A percentile compares a stretch with the other conserved stretches of the same genome.
These are phyloP conservation scores for Meteorus sp. DNA, from an alignment of 1,140 invertebrate species.

Conservation along the genomic window DNA sequence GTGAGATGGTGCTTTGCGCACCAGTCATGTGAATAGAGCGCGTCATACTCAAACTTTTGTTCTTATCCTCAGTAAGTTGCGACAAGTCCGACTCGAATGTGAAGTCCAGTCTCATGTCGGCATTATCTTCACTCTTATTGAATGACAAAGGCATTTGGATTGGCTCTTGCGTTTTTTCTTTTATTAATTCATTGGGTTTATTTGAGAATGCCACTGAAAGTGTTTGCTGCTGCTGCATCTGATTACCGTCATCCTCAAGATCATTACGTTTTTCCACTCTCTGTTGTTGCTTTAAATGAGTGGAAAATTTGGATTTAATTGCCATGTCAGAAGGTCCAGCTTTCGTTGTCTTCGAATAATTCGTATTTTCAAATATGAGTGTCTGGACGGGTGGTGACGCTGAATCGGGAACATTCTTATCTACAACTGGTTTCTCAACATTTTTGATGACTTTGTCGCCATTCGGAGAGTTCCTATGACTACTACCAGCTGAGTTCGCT, in stretches of 20 bases:
- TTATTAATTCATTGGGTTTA: slow-evolving; percentile 64
- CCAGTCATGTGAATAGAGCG: slow-evolving; percentile 66
- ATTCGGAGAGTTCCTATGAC: slow-evolving; percentile 61
- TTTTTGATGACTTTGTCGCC: slow-evolving; percentile 52
- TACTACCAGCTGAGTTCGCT: slow-evolving; percentile 52
- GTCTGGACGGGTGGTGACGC: slow-evolving; percentile 81
- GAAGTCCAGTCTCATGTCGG: slow-evolving; percentile 91
- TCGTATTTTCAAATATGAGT: slow-evolving; percentile 90
- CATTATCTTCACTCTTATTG: slow-evolving; percentile 73
- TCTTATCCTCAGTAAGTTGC: slow-evolving; percentile 77
- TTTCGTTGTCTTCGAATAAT: slow-evolving; percentile 67
- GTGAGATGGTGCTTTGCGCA: slow-evolving; percentile 66
- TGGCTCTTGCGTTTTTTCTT: slow-evolving; percentile 60
- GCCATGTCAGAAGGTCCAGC: slow-evolving; percentile 48
- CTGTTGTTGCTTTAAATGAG: slow-evolving; percentile 55
- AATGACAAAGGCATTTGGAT: slow-evolving; percentile 66
- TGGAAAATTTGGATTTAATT: slow-evolving; percentile 58
- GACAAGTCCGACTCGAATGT: slow-evolving; percentile 80
- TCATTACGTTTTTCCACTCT: slow-evolving; percentile 52
- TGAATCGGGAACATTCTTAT: slow-evolving; percentile 70
- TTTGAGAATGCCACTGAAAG: slow-evolving; percentile 63
- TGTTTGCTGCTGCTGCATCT: slow-evolving; percentile 39
- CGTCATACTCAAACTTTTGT: slow-evolving; percentile 65
- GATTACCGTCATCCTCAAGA: slow-evolving; percentile 47
- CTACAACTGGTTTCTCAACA: slow-evolving; percentile 46